phyloP scores from a whole-genome alignment of 2,888 invertebrate genomes.

The Stenolophus ochropezus region DNA sequence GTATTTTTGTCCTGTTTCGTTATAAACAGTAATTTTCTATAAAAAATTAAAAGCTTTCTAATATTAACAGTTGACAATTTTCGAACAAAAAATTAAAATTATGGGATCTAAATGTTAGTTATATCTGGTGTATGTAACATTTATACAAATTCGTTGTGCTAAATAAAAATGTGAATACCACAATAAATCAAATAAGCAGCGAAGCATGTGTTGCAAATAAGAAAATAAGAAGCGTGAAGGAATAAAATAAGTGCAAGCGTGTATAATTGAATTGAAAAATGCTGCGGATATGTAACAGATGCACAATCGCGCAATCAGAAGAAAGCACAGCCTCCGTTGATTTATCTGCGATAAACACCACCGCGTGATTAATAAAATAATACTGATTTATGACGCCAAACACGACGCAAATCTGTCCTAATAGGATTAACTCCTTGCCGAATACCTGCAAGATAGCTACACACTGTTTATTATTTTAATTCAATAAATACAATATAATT shows the following conservation, averaged over 20 bases:
- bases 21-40: no score
- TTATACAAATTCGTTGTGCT: not conserved
- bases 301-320: constrained; percentile 33
- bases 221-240: not conserved
- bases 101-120: no score
- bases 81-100: no score
- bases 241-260: not conserved
- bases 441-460: constrained; percentile 28
- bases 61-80: no score
- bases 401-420: constrained; percentile 57
- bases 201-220: not conserved
- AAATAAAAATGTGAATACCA: not conserved
- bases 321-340: constrained; percentile 44
- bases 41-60: no score
- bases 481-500: constrained; percentile 59
- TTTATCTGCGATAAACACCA: constrained; percentile 56
- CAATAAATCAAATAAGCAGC: not conserved
- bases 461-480: constrained; percentile 56
- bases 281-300: not conserved
- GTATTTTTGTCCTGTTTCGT: no score
- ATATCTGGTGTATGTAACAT: no score
- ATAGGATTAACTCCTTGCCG: constrained; percentile 58
- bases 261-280: constrained; percentile 9
- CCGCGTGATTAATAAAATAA: constrained; percentile 59
- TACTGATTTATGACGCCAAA: constrained; percentile 58